Evolutionary conservation across 2,888 invertebrate genomes (phyloP).

Genomic region (Apodemia mormo): DNA sequence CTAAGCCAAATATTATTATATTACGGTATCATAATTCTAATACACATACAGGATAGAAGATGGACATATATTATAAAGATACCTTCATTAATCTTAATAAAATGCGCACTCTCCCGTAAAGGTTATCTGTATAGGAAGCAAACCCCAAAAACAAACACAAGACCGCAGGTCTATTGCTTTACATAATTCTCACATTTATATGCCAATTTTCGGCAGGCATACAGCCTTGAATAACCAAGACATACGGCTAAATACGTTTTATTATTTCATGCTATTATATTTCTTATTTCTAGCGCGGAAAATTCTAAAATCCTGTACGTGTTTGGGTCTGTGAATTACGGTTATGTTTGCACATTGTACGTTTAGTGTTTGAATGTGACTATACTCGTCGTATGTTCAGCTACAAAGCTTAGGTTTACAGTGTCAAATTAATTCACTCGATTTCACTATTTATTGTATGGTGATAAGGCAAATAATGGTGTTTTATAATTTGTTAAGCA

Average conservation of each 20-base stretch:
- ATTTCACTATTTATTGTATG: conserved; percentile 13
- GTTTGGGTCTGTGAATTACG: background rate
- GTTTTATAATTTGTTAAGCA: too few relatives aligned
- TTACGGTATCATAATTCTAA: background rate
- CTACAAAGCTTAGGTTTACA: conserved; percentile 30
- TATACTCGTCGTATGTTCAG: conserved; percentile 33
- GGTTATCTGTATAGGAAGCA: conserved; percentile 37
- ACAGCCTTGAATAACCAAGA: conserved; percentile 30
- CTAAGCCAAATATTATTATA: background rate
- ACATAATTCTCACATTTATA: conserved; percentile 55
- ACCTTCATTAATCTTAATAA: conserved; percentile 21
- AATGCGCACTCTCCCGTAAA: conserved; percentile 31
- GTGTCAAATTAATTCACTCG: conserved; percentile 22
- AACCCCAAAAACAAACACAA: conserved; percentile 46
- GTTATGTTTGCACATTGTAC: conserved; percentile 22
- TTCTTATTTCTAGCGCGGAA: conserved; percentile 16
- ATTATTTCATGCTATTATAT: conserved; percentile 26
- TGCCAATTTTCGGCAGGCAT: conserved; percentile 39
- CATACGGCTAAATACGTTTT: conserved; percentile 22
- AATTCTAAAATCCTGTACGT: conserved; percentile 23
- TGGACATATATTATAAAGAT: conserved; percentile 11
- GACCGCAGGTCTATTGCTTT: conserved; percentile 49
- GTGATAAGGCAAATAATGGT: background rate
- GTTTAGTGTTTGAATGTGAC: conserved; percentile 33
- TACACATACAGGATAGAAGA: background rate